Percentiles rank a stretch among this genome's conserved stretches.
Evolutionary conservation across 2,888 invertebrate genomes (phyloP).

Genomic region (Drosophila cognata): DNA sequence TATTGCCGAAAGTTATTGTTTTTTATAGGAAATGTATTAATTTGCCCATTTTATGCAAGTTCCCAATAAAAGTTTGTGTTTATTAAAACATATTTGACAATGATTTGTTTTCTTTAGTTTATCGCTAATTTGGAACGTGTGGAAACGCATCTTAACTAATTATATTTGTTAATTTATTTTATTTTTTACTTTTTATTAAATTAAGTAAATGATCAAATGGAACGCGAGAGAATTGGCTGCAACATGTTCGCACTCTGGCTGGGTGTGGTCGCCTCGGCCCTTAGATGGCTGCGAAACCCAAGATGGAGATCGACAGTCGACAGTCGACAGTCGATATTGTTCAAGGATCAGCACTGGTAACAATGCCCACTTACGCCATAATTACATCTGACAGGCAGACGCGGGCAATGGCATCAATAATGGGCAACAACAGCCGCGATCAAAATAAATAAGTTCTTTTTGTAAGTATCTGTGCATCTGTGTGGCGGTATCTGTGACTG

Average conservation of each 20-base stretch:
- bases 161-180: neutral
- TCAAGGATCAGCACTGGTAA: constrained; percentile 44
- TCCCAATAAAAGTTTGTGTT: neutral
- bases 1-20: neutral
- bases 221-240: neutral
- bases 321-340: constrained; percentile 34
- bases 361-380: constrained; percentile 73
- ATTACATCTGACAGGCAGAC: constrained; percentile 61
- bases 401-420: constrained; percentile 12
- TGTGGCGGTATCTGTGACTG: constrained; percentile 39
- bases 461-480: neutral
- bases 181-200: neutral
- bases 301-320: constrained; percentile 37
- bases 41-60: neutral
- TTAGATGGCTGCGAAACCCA: constrained; percentile 18
- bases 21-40: neutral
- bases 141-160: no score
- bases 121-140: neutral
- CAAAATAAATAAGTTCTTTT: constrained; percentile 12
- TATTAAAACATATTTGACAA: neutral
- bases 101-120: neutral
- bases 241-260: neutral
- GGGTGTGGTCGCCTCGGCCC: constrained; percentile 13
- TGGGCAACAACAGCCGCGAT: constrained; percentile 1
- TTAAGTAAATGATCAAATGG: neutral